These are phyloP conservation scores for Leptopilina syphax DNA, from an alignment of 2,888 invertebrate species.

Conservation along the genomic window DNA sequence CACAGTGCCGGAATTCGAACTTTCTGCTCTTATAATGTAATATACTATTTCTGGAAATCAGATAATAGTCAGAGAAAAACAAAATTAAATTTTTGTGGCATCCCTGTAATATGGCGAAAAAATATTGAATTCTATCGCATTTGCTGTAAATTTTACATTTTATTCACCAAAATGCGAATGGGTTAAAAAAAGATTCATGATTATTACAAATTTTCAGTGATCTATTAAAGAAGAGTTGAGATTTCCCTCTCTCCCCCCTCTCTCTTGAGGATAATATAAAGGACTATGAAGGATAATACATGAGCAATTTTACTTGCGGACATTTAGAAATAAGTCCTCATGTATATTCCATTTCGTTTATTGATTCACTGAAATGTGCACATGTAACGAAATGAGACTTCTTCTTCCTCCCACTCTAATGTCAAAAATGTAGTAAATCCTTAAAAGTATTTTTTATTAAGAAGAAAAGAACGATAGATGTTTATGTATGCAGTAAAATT, in stretches of 20 bases:
- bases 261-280: background rate
- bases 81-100: too few relatives aligned
- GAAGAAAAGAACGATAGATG: background rate
- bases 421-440: constrained; percentile 27
- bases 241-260: background rate
- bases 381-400: constrained; percentile 28
- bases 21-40: too few relatives aligned
- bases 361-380: constrained; percentile 17
- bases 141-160: too few relatives aligned
- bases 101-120: too few relatives aligned
- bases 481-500: constrained; percentile 32
- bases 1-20: too few relatives aligned
- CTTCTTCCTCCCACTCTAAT: background rate
- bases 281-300: constrained; percentile 25
- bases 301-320: constrained; percentile 26
- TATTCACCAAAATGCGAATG: background rate
- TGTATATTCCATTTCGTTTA: constrained; percentile 28
- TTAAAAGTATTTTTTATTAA: background rate
- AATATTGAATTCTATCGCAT: too few relatives aligned
- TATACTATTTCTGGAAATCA: too few relatives aligned
- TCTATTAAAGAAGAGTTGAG: background rate
- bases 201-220: background rate
- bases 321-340: background rate
- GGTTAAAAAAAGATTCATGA: background rate
- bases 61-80: too few relatives aligned